Evolutionary conservation across 2,113 vertebrate genomes (phyloP).

Genomic region (Aegotheles bennettii): DNA sequence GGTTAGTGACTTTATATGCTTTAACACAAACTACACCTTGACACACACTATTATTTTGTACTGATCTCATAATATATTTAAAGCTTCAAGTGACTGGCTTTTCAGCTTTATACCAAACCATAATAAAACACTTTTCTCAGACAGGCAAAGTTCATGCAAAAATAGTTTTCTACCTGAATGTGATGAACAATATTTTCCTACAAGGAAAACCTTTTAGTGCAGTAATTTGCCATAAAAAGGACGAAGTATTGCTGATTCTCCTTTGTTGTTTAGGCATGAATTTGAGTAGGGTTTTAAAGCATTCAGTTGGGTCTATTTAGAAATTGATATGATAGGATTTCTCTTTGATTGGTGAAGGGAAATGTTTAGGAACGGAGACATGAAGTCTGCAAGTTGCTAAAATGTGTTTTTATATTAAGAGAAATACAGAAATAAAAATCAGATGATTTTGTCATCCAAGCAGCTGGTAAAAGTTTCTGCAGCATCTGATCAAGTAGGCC

Average conservation of each 20-base stretch:
- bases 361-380: background rate
- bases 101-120: background rate
- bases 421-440: background rate
- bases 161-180: background rate
- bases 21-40: background rate
- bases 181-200: background rate
- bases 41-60: background rate
- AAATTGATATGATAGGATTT: background rate
- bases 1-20: background rate
- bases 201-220: background rate
- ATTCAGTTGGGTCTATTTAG: background rate
- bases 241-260: fast-evolving
- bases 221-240: background rate
- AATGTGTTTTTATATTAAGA: background rate
- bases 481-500: background rate
- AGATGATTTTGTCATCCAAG: background rate
- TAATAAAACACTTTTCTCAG: background rate
- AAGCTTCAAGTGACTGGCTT: background rate
- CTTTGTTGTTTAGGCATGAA: background rate
- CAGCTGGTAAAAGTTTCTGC: background rate
- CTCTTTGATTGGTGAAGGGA: background rate
- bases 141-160: background rate
- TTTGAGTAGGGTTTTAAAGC: background rate
- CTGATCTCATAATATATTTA: background rate
- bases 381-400: background rate